These are phyloP conservation scores for Adelphocoris suturalis DNA, from an alignment of 2,888 invertebrate genomes.

Conservation along the genomic window DNA sequence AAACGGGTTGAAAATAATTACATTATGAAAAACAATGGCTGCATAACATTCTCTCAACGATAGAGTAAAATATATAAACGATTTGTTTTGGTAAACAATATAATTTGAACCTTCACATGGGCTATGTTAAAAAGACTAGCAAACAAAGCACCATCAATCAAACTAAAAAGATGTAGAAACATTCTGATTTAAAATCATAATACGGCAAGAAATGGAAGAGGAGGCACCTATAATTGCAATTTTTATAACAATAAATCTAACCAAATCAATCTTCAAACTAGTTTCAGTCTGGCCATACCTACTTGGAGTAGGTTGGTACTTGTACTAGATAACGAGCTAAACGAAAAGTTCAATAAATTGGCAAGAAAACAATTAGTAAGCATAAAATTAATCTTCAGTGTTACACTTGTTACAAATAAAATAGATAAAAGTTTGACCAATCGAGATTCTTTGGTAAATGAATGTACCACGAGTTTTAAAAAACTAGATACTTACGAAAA, in stretches of 20 bases:
- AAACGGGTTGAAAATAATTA: too few relatives aligned
- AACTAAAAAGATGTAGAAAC: neutral
- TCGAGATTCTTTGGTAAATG: neutral
- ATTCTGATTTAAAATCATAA: neutral
- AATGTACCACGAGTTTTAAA: neutral
- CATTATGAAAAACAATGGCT: too few relatives aligned
- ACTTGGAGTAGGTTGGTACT: neutral
- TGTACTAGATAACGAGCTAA: neutral
- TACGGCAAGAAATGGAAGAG: neutral
- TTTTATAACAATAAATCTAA: neutral
- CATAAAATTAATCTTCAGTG: neutral
- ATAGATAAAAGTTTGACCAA: neutral
- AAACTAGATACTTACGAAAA: neutral
- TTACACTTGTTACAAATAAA: neutral
- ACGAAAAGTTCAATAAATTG: neutral
- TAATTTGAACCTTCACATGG: too few relatives aligned
- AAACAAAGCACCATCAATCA: conserved; percentile 9
- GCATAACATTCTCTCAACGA: too few relatives aligned
- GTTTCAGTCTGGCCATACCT: neutral
- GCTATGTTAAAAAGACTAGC: neutral
- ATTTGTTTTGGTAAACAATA: too few relatives aligned
- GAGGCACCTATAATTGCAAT: neutral
- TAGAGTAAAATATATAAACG: too few relatives aligned
- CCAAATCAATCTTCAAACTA: neutral
- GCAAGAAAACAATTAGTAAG: neutral